A percentile compares a stretch with the other conserved stretches of the same genome.
Evolutionary conservation across 2,113 vertebrate species (phyloP).

Genomic region (Gobiocypris rarus): DNA sequence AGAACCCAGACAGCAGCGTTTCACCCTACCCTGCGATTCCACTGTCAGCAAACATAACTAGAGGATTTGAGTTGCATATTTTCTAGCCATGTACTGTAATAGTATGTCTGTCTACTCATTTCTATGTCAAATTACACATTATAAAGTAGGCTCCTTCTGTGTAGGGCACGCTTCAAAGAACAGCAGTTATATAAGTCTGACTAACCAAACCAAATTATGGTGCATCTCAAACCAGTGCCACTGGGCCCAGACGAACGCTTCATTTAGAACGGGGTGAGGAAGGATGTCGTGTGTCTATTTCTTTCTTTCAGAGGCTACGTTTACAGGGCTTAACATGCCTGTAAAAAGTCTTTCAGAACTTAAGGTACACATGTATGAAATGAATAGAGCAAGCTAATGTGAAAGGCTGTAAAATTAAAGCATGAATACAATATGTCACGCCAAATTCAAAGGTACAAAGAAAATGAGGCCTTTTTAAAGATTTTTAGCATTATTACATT

Average conservation of each 20-base stretch:
- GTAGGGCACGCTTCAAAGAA: conserved; percentile 31
- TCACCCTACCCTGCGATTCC: not conserved
- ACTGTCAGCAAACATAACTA: conserved; percentile 32
- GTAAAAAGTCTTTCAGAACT: not conserved
- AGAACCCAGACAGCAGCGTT: conserved; percentile 28
- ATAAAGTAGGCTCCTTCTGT: conserved; percentile 18
- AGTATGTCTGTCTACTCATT: conserved; percentile 44
- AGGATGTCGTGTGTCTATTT: not conserved
- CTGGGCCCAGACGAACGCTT: not conserved
- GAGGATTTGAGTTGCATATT: conserved; percentile 27
- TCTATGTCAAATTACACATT: conserved; percentile 44
- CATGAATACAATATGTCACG: not conserved
- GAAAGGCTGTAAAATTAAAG: not conserved
- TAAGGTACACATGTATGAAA: not conserved
- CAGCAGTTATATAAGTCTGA: conserved; percentile 32
- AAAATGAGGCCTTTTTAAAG: too few species aligned
- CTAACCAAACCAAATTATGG: conserved; percentile 38
- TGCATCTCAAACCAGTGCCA: conserved; percentile 36
- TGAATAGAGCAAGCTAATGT: not conserved
- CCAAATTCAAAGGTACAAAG: too few species aligned
- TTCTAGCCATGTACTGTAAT: conserved; percentile 38
- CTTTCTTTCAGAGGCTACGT: not conserved
- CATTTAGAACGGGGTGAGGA: conserved; percentile 29
- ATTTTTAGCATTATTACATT: too few species aligned
- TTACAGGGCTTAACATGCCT: not conserved